A percentile compares a stretch with the other conserved stretches of the same genome.
Evolutionary conservation across 2,113 vertebrate genomes (phyloP).

Genomic region (Myxocyprinus asiaticus): DNA sequence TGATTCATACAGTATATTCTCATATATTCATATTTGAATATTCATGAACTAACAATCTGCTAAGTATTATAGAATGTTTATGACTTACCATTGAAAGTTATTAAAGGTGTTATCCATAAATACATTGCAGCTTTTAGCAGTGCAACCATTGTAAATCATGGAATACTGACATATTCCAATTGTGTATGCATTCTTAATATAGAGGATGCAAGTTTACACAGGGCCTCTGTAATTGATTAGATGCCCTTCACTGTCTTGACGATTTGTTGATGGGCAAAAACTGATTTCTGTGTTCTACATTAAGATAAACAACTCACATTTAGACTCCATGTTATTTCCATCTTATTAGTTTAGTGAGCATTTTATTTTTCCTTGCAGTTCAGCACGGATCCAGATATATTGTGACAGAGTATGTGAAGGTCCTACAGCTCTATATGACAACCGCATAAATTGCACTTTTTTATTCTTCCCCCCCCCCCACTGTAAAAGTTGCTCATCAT

Average conservation of each 20-base stretch:
- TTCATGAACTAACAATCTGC: not conserved
- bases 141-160: constrained; percentile 73
- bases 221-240: constrained; percentile 68
- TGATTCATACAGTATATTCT: too few relatives aligned
- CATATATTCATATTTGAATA: not conserved
- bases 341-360: not conserved
- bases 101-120: constrained; percentile 55
- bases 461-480: constrained; percentile 53
- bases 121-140: constrained; percentile 59
- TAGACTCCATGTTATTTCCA: constrained; percentile 55
- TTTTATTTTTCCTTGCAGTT: not conserved
- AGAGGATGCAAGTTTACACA: constrained; percentile 51
- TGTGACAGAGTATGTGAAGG: constrained; percentile 63
- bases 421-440: constrained; percentile 64
- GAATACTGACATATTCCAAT: constrained; percentile 31
- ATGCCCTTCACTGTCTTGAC: constrained; percentile 61
- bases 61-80: not conserved
- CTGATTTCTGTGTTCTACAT: constrained; percentile 52
- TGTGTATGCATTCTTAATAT: constrained; percentile 38
- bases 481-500: constrained; percentile 57
- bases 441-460: constrained; percentile 65
- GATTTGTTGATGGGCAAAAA: constrained; percentile 74
- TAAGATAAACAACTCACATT: constrained; percentile 68
- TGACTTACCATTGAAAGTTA: constrained; percentile 50
- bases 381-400: constrained; percentile 53